A percentile compares a stretch with the other conserved stretches of the same genome.
Conservation (phyloP, 1,140 invertebrate genomes). For the Choristoneura fumiferana region DNA sequence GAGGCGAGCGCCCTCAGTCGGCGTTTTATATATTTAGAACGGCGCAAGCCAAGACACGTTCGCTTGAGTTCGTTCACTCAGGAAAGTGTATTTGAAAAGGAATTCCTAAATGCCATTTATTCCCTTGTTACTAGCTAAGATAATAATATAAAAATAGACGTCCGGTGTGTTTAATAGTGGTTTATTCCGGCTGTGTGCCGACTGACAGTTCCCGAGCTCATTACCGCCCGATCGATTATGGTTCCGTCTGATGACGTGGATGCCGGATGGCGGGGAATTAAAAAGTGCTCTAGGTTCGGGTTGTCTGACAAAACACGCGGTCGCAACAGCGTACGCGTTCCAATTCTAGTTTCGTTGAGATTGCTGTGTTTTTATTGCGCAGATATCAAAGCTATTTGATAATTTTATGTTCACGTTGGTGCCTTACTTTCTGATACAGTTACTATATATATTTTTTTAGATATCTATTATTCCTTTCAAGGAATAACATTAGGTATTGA, state of each 20-base stretch:
- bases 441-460: too few relatives aligned
- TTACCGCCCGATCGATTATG: constrained; percentile 44
- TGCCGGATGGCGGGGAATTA: not conserved
- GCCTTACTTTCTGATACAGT: too few relatives aligned
- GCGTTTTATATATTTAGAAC: constrained; percentile 52
- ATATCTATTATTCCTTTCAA: too few relatives aligned
- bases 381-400: too few relatives aligned
- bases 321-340: not conserved
- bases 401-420: too few relatives aligned
- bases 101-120: constrained; percentile 51
- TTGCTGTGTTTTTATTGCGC: too few relatives aligned
- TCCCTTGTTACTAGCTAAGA: constrained; percentile 48
- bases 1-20: constrained; percentile 61
- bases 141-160: constrained; percentile 61
- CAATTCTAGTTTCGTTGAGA: too few relatives aligned
- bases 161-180: constrained; percentile 56
- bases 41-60: constrained; percentile 44
- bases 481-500: too few relatives aligned
- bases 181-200: constrained; percentile 43
- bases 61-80: constrained; percentile 64
- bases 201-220: constrained; percentile 63
- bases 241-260: constrained; percentile 16
- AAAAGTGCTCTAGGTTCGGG: constrained; percentile 31
- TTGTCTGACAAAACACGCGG: constrained; percentile 35
- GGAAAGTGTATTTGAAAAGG: constrained; percentile 41